phyloP scores from a whole-genome alignment of 2,797 vertebrate species.

The Pseudochaenichthys georgianus region DNA sequence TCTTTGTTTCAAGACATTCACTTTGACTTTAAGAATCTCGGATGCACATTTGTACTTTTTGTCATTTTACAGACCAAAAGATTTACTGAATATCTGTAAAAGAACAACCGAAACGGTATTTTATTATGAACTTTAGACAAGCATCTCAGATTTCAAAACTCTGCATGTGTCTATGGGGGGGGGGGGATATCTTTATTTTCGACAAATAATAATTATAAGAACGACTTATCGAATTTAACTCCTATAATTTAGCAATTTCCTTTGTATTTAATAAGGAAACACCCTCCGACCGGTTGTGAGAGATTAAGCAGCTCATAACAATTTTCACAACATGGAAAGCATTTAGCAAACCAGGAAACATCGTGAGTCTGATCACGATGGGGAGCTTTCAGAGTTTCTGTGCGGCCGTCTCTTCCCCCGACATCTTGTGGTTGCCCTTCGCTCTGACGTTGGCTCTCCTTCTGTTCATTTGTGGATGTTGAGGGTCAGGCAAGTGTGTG shows the following conservation, averaged over 20 bases:
- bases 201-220: not conserved
- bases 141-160: not conserved
- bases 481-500: slow-evolving; percentile 52
- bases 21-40: too few species aligned
- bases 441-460: slow-evolving; percentile 46
- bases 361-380: slow-evolving; percentile 36
- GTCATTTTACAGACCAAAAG: too few species aligned
- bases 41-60: too few species aligned
- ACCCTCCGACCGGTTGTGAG: not conserved
- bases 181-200: not conserved
- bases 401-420: slow-evolving; percentile 39
- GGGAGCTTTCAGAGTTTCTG: slow-evolving; percentile 44
- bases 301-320: slow-evolving; percentile 13
- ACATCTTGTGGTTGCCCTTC: slow-evolving; percentile 67
- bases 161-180: not conserved
- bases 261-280: not conserved
- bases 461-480: slow-evolving; percentile 54
- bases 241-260: not conserved
- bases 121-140: too few species aligned
- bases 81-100: too few species aligned
- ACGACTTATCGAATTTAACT: not conserved
- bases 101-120: too few species aligned
- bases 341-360: slow-evolving; percentile 60
- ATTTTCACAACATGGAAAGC: slow-evolving; percentile 69
- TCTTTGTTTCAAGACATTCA: too few species aligned